phyloP scores from a whole-genome alignment of 1,140 invertebrate genomes.

The Sarcophaga peregrina region DNA sequence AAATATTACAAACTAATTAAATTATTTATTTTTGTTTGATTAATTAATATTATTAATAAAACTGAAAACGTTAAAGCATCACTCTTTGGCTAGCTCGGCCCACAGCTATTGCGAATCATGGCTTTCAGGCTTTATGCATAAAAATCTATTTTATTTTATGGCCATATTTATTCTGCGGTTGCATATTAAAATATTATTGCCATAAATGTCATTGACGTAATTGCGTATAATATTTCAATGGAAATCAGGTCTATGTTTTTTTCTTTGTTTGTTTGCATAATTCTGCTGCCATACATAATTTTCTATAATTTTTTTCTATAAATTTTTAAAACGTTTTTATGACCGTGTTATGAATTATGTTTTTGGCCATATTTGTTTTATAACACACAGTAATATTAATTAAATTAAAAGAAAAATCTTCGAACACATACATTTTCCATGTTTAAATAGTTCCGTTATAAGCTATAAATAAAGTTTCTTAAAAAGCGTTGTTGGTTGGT shows the following conservation, averaged over 20 bases:
- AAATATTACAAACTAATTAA: constrained; percentile 2
- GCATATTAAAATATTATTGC: constrained; percentile 22
- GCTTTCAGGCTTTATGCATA: too few species aligned
- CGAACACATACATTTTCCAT: too few species aligned
- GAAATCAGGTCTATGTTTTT: neutral
- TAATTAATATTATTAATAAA: constrained; percentile 17
- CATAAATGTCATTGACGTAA: constrained; percentile 19
- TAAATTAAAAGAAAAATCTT: neutral
- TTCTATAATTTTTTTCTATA: neutral
- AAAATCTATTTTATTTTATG: too few species aligned
- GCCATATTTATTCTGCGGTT: neutral
- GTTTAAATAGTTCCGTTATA: too few species aligned
- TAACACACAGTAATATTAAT: too few species aligned
- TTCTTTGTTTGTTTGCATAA: neutral
- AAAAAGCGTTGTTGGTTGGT: too few species aligned
- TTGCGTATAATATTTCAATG: constrained; percentile 12
- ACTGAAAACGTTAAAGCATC: too few species aligned
- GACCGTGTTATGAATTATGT: neutral
- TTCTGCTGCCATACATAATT: neutral
- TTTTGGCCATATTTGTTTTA: neutral
- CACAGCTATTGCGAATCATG: too few species aligned
- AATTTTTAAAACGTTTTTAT: neutral
- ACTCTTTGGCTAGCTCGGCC: too few species aligned
- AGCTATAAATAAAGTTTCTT: too few species aligned
- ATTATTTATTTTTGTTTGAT: neutral